phyloP scores from a whole-genome alignment of 2,888 invertebrate genomes.

The Drosophila acutilabella region DNA sequence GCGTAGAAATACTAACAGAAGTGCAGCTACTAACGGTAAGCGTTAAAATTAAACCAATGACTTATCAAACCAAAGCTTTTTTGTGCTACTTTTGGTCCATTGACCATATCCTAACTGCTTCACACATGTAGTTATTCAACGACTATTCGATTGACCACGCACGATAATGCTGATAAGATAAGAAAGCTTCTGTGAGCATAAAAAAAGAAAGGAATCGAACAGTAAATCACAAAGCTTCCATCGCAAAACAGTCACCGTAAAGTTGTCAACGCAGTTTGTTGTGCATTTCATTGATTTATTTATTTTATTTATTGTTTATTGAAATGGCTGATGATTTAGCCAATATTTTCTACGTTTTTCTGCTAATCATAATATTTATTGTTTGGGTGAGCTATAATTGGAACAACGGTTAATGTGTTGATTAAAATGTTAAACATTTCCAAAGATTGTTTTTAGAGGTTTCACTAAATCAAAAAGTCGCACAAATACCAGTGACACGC shows the following conservation, averaged over 20 bases:
- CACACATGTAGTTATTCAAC: not conserved
- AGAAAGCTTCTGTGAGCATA: not conserved
- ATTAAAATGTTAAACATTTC: not conserved
- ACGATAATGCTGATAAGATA: slow-evolving; percentile 4
- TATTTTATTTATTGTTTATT: not conserved
- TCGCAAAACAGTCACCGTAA: slow-evolving; percentile 22
- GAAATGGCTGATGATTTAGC: slow-evolving; percentile 5
- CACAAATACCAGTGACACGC: not conserved
- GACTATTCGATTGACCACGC: slow-evolving; percentile 1
- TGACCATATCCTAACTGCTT: not conserved
- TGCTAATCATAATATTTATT: slow-evolving; percentile 11
- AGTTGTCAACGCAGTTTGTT: slow-evolving; percentile 24
- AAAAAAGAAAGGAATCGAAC: not conserved
- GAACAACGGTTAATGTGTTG: not conserved
- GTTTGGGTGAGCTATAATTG: slow-evolving; percentile 29
- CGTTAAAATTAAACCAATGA: not conserved
- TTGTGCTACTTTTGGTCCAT: not conserved
- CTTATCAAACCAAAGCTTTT: not conserved
- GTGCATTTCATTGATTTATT: slow-evolving; percentile 7
- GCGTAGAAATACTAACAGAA: not conserved
- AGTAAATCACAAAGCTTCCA: slow-evolving; percentile 1
- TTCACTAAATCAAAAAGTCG: not conserved
- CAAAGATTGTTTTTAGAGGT: slow-evolving; percentile 25
- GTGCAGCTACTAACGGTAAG: slow-evolving; percentile 13
- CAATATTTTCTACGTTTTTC: not conserved